A percentile compares a stretch with the other conserved stretches of the same genome.
Evolutionary conservation across 2,113 vertebrate genomes (phyloP).

Genomic region (Notechis scutatus): DNA sequence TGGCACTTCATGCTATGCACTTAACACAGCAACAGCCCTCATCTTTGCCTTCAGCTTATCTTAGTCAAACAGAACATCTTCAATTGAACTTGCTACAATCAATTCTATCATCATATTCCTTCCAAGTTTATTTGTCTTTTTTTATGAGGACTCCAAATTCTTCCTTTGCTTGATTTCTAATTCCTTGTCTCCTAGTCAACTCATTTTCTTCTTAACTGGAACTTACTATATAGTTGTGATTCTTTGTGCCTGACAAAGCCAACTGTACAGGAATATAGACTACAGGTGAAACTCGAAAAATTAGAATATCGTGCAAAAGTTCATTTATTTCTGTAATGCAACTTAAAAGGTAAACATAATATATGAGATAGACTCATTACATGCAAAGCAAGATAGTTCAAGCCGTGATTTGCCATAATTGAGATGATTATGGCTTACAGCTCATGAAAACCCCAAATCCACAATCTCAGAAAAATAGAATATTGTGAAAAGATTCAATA

Average conservation of each 20-base stretch:
- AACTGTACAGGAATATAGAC: not conserved
- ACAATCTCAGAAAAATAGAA: too few relatives aligned
- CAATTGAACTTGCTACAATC: not conserved
- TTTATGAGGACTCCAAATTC: not conserved
- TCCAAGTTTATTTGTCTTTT: not conserved
- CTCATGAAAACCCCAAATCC: too few relatives aligned
- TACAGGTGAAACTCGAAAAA: too few relatives aligned
- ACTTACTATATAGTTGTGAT: too few relatives aligned
- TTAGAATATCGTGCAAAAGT: too few relatives aligned
- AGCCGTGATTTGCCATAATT: too few relatives aligned
- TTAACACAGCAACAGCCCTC: not conserved
- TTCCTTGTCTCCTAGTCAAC: not conserved
- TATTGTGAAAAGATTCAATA: too few relatives aligned
- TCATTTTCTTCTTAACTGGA: not conserved
- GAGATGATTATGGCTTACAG: too few relatives aligned
- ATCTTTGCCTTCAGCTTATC: not conserved
- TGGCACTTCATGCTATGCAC: not conserved
- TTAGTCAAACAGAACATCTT: not conserved
- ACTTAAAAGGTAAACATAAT: too few relatives aligned
- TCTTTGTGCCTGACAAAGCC: not conserved
- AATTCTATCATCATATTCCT: not conserved
- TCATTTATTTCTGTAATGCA: too few relatives aligned
- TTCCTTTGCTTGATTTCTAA: not conserved
- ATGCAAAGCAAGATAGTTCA: too few relatives aligned
- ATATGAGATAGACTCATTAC: too few relatives aligned